These are phyloP conservation scores for Scopus umbretta DNA, from an alignment of 2,113 vertebrate species.

Conservation along the genomic window DNA sequence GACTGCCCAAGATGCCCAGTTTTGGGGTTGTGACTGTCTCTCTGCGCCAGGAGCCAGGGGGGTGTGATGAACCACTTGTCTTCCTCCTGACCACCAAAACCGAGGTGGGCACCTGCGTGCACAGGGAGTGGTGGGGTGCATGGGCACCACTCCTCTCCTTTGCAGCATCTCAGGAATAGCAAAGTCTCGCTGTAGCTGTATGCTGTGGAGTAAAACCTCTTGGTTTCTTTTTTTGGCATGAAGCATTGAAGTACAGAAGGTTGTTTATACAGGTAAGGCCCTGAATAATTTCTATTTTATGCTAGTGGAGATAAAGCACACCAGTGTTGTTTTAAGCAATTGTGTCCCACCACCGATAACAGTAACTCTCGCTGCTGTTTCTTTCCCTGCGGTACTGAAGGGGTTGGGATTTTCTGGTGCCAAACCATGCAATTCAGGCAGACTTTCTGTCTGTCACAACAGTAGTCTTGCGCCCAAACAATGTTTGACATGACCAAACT, in stretches of 20 bases:
- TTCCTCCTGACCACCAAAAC: not conserved
- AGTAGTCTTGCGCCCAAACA: not conserved
- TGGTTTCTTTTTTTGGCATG: not conserved
- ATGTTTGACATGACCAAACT: not conserved
- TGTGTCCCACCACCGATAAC: not conserved
- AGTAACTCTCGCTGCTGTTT: not conserved
- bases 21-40: not conserved
- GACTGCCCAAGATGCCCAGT: not conserved
- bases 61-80: rapidly evolving
- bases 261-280: not conserved
- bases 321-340: not conserved
- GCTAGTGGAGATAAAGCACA: not conserved
- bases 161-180: not conserved
- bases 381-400: not conserved
- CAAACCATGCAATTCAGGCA: not conserved
- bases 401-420: not conserved
- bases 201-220: not conserved
- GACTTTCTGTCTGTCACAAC: not conserved
- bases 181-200: rapidly evolving
- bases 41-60: not conserved
- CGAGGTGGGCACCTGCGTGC: not conserved
- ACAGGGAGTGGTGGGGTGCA: rapidly evolving
- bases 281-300: not conserved
- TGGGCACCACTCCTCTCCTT: not conserved
- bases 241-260: not conserved